Evolutionary conservation across 2,113 vertebrate species (phyloP), one percentile per base, ranked within the genome.

Genomic region (Hyperoodon ampullatus): DNA sequence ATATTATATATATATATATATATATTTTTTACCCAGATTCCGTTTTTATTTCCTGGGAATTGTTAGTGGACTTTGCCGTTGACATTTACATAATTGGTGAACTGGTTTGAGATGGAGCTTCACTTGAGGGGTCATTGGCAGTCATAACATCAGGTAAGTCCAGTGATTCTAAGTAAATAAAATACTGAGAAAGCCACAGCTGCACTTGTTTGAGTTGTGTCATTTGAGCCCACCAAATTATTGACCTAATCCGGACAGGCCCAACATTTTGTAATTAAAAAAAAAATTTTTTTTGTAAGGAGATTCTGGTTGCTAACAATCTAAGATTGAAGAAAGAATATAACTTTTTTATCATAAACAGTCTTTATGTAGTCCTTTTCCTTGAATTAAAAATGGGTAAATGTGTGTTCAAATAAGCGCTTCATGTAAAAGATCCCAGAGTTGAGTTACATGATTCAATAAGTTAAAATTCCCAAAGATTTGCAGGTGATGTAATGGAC

Each of bases 321-420:
- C 63, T 92, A 86, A 83, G 30, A 80, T 15, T 77, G 3, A 7
- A 47, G 19, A 65, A 95, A 55, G 50, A 89, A 68, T 72, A 35
- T 80, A 15, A 23, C 26, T 87, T 96, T 94, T 23, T 87, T 63
- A 30, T 96, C 60, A 90, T 72, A 68, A 94, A 63, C 60, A 97
- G 50, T 92, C 35, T 89, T 81, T 68, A 16, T 70, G 9, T n/a
- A 83, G 26, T 81, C 12, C 80, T 98, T 89, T 60, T 53, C 58
- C 15, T 90, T 90, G 70, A 95, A 74, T 90, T 94, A 80, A 92
- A 94, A 81, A 68, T 72, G 19, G 30, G 55, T 63, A 39, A 81
- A 80, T 93, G 18, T 74, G 6, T 50, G 30, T 39, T 84, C 65
- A 80, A 90, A 63, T 53, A 74, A 85, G 50, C 53, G 5, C 10